Evolutionary conservation across 2,113 vertebrate species (phyloP).

Genomic region (Microcebus jonahi): DNA sequence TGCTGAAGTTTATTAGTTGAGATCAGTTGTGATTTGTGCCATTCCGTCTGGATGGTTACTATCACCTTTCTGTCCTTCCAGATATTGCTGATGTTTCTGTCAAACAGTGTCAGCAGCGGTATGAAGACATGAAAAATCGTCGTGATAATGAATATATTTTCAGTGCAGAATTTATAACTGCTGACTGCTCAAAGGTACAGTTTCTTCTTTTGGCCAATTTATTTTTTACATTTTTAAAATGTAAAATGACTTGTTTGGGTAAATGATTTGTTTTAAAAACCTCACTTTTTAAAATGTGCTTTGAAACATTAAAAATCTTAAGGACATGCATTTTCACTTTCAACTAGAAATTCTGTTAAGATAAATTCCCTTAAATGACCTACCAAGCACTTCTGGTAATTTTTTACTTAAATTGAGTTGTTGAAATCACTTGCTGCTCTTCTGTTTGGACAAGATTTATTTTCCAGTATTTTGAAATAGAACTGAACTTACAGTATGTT

Average conservation of each 20-base stretch:
- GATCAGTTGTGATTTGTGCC: not conserved
- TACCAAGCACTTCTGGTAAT: not conserved
- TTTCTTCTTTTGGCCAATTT: not conserved
- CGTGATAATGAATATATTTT: conserved; percentile 89
- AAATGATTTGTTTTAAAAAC: conserved; percentile 45
- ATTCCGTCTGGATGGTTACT: not conserved
- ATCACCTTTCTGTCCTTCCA: conserved; percentile 56
- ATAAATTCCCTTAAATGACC: not conserved
- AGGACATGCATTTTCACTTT: conserved; percentile 23
- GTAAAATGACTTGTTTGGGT: not conserved
- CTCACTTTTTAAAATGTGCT: not conserved
- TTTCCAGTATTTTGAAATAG: conserved; percentile 50
- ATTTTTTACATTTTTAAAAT: conserved; percentile 8
- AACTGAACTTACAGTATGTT: not conserved
- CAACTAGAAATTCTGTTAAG: conserved; percentile 7
- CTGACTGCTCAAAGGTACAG: conserved; percentile 94
- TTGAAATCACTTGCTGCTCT: conserved; percentile 41
- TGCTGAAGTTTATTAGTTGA: not conserved
- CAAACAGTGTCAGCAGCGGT: conserved; percentile 95
- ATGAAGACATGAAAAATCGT: conserved; percentile 92
- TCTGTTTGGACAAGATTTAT: not conserved
- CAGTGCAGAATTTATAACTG: conserved; percentile 94
- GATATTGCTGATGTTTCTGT: conserved; percentile 96
- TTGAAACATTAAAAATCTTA: conserved; percentile 50
- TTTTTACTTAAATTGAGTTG: conserved; percentile 44